Base-by-base conservation (phyloP, 2,113 vertebrate species). In the Ochotona curzoniae region DNA sequence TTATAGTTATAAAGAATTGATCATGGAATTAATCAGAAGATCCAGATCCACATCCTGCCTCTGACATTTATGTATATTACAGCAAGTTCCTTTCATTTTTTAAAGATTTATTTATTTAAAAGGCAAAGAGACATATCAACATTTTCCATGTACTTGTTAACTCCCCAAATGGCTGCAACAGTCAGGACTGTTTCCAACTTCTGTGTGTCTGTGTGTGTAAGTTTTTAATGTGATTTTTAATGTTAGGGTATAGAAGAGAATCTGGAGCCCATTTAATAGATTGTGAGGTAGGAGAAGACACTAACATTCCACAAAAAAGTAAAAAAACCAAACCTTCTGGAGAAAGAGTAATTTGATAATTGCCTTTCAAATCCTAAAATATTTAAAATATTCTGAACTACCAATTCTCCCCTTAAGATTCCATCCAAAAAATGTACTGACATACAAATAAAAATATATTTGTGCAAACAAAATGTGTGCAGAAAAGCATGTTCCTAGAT, bases 291-390 rank as follows among this genome's bases (percentile, higher is more conserved):
- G 26, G 25, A 83, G 13, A 25, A 87, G 67, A 80, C 12, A 28
- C 1, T 83, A 80, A 90, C 25, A 81, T 85, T 78, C 57, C 21
- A 90, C n/a, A 15, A 67, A 44, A 79, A 93, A 87, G 80, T 83
- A n/a, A 64, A 93, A 93, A 95, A 83, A 57, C 49, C 87, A 94
- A 93, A 90, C 32, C 80, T 71, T 92, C 89, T 61, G 89, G 38
- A n/a, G 4, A 44, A 44, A 66, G 47, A 44, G 17, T 30, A 93
- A 28, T 94, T 95, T 87, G 67, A 54, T 76, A 80, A 92, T 44
- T 90, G 86, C 61, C 54, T 75, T 87, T 21, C 51, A 83, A 71
- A 86, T 94, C 44, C 44, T 93, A 89, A 75, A 47, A 93, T 93
- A 63, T 83, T 83, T 89, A 73, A 91, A 94, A 63, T 91, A 91